These are phyloP conservation scores for Pangasius macronema DNA, from an alignment of 2,797 vertebrate species.

Conservation along the genomic window DNA sequence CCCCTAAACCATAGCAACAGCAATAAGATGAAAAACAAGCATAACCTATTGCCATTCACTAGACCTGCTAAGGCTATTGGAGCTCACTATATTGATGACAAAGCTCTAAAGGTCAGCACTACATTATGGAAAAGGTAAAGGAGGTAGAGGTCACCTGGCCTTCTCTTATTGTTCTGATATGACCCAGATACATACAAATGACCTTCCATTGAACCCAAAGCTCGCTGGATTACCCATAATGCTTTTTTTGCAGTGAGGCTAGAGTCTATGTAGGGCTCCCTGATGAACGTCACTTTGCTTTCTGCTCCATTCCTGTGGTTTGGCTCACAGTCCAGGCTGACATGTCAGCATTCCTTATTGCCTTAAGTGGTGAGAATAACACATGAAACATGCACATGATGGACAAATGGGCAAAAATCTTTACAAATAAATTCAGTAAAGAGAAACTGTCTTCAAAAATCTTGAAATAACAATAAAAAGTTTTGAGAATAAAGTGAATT, in stretches of 20 bases:
- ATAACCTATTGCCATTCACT: background rate
- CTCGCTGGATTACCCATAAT: conserved; percentile 56
- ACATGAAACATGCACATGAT: background rate
- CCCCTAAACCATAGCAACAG: conserved; percentile 20
- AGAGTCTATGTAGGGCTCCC: conserved; percentile 49
- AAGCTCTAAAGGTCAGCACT: conserved; percentile 11
- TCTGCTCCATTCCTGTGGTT: conserved; percentile 52
- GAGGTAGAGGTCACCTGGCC: background rate
- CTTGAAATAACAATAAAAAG: background rate
- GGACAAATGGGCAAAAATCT: background rate
- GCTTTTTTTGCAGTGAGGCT: conserved; percentile 24
- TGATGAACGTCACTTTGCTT: conserved; percentile 43
- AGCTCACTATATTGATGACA: background rate
- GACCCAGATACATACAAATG: conserved; percentile 63
- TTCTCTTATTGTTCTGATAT: conserved; percentile 29
- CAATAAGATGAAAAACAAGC: conserved; percentile 21
- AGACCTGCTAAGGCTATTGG: background rate
- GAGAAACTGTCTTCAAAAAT: background rate
- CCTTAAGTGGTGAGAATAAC: conserved; percentile 7
- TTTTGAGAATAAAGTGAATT: background rate
- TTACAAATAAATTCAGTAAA: background rate
- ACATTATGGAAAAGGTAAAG: conserved; percentile 27
- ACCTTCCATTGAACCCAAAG: conserved; percentile 62
- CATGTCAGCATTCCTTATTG: conserved; percentile 51
- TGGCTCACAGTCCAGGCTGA: conserved; percentile 56